Evolutionary conservation across 1,140 invertebrate species (phyloP).

Genomic region (Leptonema lineaticorne): DNA sequence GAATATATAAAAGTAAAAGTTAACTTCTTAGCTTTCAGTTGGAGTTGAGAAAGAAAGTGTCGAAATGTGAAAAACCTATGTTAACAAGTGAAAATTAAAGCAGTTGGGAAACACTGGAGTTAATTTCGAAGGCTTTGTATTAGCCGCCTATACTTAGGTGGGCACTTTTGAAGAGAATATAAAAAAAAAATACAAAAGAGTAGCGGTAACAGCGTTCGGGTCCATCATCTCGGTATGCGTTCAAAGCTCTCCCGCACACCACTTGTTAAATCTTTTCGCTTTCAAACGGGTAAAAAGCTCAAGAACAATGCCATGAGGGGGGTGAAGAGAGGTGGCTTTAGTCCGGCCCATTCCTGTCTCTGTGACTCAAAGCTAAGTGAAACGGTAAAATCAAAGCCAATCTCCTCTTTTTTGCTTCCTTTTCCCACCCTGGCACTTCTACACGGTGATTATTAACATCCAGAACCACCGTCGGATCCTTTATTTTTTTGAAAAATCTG

Average conservation of each 20-base stretch:
- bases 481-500: too few species aligned
- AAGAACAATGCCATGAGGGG: slow-evolving; percentile 27
- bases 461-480: too few species aligned
- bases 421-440: slow-evolving; percentile 5
- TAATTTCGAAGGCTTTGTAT: slow-evolving; percentile 10
- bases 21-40: too few species aligned
- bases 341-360: too few species aligned
- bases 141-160: not conserved
- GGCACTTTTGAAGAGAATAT: not conserved
- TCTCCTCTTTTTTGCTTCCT: slow-evolving; percentile 21
- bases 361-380: slow-evolving; percentile 32
- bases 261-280: slow-evolving; percentile 37
- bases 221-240: slow-evolving; percentile 2
- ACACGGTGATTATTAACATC: slow-evolving; percentile 27
- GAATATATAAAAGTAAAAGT: too few species aligned
- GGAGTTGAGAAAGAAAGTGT: too few species aligned
- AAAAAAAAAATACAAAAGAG: slow-evolving; percentile 15
- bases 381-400: slow-evolving; percentile 35
- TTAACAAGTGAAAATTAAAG: too few species aligned
- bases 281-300: slow-evolving; percentile 34
- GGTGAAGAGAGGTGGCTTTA: not conserved
- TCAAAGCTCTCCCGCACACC: slow-evolving; percentile 22
- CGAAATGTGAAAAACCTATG: too few species aligned
- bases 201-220: not conserved
- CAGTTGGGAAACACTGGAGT: not conserved